phyloP scores from a whole-genome alignment of 1,140 invertebrate genomes.

The Periplaneta americana region DNA sequence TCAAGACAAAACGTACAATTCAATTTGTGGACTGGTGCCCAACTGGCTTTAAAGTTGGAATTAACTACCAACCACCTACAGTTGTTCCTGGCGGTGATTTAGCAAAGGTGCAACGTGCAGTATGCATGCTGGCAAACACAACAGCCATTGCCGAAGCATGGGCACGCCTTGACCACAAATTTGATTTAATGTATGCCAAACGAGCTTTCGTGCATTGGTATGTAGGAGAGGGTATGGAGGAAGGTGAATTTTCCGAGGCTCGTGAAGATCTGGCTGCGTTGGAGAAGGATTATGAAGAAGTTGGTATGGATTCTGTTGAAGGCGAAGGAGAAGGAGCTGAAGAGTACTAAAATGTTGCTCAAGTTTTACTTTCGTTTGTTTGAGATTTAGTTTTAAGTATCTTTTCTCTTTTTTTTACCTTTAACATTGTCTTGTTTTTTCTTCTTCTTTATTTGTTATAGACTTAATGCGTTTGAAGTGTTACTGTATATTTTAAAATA shows the following conservation, averaged over 20 bases:
- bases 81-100: constrained; percentile 63
- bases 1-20: no score
- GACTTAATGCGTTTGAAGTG: no score
- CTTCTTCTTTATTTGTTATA: no score
- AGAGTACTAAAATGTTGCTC: constrained; percentile 39
- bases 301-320: constrained; percentile 53
- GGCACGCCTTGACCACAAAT: constrained; percentile 63
- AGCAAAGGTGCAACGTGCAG: constrained; percentile 77
- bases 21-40: no score
- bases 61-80: no score
- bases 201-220: constrained; percentile 58
- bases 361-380: not conserved
- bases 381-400: not conserved
- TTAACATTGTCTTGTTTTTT: not conserved
- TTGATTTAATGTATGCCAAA: constrained; percentile 58
- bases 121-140: constrained; percentile 70
- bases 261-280: no score
- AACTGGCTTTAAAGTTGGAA: no score
- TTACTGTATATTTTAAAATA: no score
- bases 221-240: constrained; percentile 59
- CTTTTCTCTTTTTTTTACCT: no score
- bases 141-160: constrained; percentile 80
- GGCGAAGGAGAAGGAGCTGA: constrained; percentile 46
- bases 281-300: constrained; percentile 62
- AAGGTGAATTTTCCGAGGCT: constrained; percentile 58